Base-by-base conservation (phyloP, 2,888 invertebrate genomes). In the Busseola fusca region DNA sequence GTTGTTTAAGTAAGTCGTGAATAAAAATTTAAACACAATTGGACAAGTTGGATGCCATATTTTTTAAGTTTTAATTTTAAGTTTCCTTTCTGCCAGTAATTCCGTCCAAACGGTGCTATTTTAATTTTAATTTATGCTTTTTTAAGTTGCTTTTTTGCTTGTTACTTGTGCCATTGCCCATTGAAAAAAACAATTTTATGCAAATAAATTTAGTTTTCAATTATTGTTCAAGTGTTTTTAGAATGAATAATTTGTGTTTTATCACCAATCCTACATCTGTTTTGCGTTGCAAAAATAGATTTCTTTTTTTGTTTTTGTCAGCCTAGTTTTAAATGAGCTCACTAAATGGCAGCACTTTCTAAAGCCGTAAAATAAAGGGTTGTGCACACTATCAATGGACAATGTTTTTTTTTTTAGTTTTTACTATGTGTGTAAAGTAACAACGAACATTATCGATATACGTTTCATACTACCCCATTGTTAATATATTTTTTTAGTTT, bases 391-490 rank as follows among this genome's bases (percentile, higher is more conserved):
- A 67, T 69, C 30, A 72, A 81, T 64, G 72, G 76, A 67, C 84
- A 83, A 74, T 74, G 45, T 34, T 45, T 58, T 65, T 58, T 65
- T 66, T 75, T 66, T 56, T 64, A 45, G 21, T 63, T 56, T 73
- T 66, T 69, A 76, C 60, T 81, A 45, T 83, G 67, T 75, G 74
- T 82, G 80, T 86, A 78, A 77, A 87, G 87, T 91, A 91, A 94
- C 95, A 94, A 94, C 94, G 94, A 94, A 93, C 81, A 79, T 78
- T 27, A 66, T 87, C 90, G 95, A 91, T 94, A 91, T 93, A 82
- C 84, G 95, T 95, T 95, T 95, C 95, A 95, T 95, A 95, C 87
- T 94, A 94, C 93, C 86, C 93, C 95, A 95, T 95, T 95, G 95
- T 86, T 80, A 63, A 57, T 82, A 86, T 86, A 12, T 84, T 81